A percentile compares a stretch with the other conserved stretches of the same genome.
Evolutionary conservation across 1,140 invertebrate genomes (phyloP).

Genomic region (Aricia agestis): DNA sequence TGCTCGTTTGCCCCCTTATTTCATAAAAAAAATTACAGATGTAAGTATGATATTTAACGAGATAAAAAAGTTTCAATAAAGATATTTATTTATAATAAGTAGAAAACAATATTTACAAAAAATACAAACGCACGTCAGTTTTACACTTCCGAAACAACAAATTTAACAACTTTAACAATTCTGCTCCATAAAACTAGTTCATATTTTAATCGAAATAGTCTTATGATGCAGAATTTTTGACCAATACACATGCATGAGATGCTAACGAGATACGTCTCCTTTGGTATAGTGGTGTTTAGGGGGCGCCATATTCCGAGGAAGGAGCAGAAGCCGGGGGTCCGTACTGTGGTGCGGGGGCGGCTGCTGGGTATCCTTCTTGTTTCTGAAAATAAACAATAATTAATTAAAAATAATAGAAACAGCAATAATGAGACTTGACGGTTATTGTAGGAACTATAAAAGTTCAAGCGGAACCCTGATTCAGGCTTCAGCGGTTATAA

Average conservation of each 20-base stretch:
- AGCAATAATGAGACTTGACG: too few species aligned
- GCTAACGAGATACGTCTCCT: not conserved
- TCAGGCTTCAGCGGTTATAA: too few species aligned
- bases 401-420: too few species aligned
- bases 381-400: slow-evolving; percentile 53
- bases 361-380: slow-evolving; percentile 71
- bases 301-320: slow-evolving; percentile 69
- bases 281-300: slow-evolving; percentile 34
- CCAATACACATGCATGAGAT: not conserved
- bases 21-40: too few species aligned
- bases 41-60: too few species aligned
- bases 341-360: slow-evolving; percentile 55
- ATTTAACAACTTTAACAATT: not conserved
- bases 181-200: not conserved
- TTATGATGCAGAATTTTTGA: not conserved
- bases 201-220: not conserved
- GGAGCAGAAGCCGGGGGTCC: slow-evolving; percentile 66
- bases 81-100: slow-evolving; percentile 22
- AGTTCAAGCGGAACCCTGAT: too few species aligned
- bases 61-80: not conserved
- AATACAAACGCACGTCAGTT: slow-evolving; percentile 14
- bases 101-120: slow-evolving; percentile 39
- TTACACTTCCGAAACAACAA: not conserved
- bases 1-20: too few species aligned
- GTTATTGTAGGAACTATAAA: too few species aligned